A percentile compares a stretch with the other conserved stretches of the same genome.
Conservation (phyloP, 2,113 vertebrate species). For the Symphodus melops region DNA sequence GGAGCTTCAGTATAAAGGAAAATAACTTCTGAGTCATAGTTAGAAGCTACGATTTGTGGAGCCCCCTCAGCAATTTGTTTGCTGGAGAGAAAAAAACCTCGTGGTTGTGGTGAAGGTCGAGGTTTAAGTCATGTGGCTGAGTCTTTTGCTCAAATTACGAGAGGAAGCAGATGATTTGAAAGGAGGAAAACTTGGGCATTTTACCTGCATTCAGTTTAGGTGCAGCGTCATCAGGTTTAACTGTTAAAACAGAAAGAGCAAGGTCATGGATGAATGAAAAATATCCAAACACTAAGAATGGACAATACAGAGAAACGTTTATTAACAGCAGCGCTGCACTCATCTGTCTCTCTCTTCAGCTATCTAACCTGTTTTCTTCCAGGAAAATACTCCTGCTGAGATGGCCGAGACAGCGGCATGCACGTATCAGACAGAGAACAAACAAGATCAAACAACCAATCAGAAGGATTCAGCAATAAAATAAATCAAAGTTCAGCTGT, state of each 20-base stretch:
- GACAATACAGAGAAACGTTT: too few relatives aligned
- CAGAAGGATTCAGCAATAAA: too few relatives aligned
- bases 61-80: constrained; percentile 1
- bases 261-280: background rate
- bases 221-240: fast-evolving
- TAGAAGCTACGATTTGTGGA: background rate
- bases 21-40: background rate
- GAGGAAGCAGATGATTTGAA: too few relatives aligned
- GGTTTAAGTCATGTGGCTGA: background rate
- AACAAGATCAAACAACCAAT: too few relatives aligned
- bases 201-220: background rate
- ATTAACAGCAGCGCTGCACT: background rate
- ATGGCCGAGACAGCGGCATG: too few relatives aligned
- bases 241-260: constrained; percentile 30
- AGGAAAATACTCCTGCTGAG: too few relatives aligned
- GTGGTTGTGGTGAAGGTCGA: background rate
- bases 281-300: too few relatives aligned
- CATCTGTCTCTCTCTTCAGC: background rate
- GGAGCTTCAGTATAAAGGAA: constrained; percentile 4
- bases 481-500: too few relatives aligned
- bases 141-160: background rate
- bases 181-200: background rate
- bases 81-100: background rate
- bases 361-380: too few relatives aligned
- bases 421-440: too few relatives aligned